These are phyloP conservation scores for Melolontha melolontha DNA, from an alignment of 2,888 invertebrate species.

Conservation along the genomic window DNA sequence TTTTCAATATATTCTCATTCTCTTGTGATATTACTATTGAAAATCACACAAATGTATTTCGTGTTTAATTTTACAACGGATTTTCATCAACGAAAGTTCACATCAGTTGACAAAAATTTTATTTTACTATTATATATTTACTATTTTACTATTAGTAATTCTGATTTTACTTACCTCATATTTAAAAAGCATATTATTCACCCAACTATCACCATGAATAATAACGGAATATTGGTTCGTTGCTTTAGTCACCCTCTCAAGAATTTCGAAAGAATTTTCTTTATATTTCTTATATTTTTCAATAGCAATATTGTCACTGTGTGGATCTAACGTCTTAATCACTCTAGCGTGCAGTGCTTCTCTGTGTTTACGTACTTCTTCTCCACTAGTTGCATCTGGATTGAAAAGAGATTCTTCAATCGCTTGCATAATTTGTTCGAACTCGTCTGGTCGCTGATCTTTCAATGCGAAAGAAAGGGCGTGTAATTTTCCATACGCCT, in stretches of 20 bases:
- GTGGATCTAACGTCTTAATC: constrained; percentile 37
- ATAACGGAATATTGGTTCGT: constrained; percentile 49
- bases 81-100: no score
- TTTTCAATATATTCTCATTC: no score
- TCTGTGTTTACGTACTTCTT: constrained; percentile 4
- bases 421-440: constrained; percentile 46
- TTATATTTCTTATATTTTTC: constrained; percentile 45
- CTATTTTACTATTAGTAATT: no score
- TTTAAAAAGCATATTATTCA: constrained; percentile 54
- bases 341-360: constrained; percentile 38
- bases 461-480: constrained; percentile 55
- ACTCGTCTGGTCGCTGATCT: constrained; percentile 50
- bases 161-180: constrained; percentile 46
- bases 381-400: background rate
- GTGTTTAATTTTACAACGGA: no score
- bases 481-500: constrained; percentile 55
- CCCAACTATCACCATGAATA: constrained; percentile 54
- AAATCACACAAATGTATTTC: no score
- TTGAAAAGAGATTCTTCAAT: constrained; percentile 47
- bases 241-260: background rate
- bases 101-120: no score
- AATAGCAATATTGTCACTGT: constrained; percentile 29
- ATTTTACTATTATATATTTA: no score
- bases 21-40: no score
- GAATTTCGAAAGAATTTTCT: constrained; percentile 46